phyloP scores from a whole-genome alignment of 2,888 invertebrate genomes.

The Lampropteryx suffumata region DNA sequence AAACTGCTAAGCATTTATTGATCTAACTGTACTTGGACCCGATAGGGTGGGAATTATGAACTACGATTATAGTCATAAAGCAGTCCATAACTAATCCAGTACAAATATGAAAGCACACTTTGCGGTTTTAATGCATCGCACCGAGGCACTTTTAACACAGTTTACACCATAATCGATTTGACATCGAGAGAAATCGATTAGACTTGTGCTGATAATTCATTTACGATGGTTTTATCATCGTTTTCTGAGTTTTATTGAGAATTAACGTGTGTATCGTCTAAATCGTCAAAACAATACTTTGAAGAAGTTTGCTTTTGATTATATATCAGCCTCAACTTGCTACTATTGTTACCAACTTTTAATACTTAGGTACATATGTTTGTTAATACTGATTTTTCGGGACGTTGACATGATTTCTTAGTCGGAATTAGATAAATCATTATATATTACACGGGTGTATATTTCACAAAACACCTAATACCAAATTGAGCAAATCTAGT shows the following conservation, averaged over 20 bases:
- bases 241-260: constrained; percentile 33
- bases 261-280: constrained; percentile 10
- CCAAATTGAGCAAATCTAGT: too few species aligned
- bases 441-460: too few species aligned
- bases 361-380: too few species aligned
- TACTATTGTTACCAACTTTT: too few species aligned
- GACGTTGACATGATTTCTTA: too few species aligned
- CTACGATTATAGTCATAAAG: constrained; percentile 61
- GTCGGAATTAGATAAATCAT: too few species aligned
- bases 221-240: constrained; percentile 66
- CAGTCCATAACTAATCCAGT: constrained; percentile 65
- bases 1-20: not conserved
- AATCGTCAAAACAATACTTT: constrained; percentile 6
- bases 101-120: constrained; percentile 67
- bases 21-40: not conserved
- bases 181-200: constrained; percentile 77
- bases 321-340: not conserved
- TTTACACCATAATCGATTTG: constrained; percentile 79
- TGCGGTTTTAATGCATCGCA: constrained; percentile 57
- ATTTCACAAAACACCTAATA: too few species aligned
- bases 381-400: too few species aligned
- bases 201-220: constrained; percentile 66
- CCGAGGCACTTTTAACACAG: constrained; percentile 64
- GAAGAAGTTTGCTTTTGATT: not conserved
- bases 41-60: constrained; percentile 27